Base-by-base conservation (phyloP, 2,113 vertebrate genomes). In the Campylorhamphus procurvoides region DNA sequence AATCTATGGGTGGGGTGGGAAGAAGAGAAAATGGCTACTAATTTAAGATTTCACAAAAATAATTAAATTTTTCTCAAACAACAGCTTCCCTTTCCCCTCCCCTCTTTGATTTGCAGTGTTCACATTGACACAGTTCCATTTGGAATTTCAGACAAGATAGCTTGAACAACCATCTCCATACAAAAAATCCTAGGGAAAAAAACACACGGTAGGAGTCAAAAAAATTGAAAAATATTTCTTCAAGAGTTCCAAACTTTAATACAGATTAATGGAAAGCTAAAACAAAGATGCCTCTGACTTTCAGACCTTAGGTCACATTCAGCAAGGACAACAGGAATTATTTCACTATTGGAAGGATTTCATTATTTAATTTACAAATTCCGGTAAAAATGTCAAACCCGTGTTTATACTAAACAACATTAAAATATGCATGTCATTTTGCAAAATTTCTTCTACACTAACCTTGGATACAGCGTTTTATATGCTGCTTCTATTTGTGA, bases 321-420 rank as follows among this genome's bases (percentile, higher is more conserved):
- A 60, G 22, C 64, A 84, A 73, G 27, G 35, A 66, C 47, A 74
- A 88, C 10, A 52, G 66, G 28, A 85, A 87, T 18, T 44, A 83
- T 83, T 56, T 46, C 18, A 66, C 7, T 49, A 50, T 3, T 66
- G 22, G n/a, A 77, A 91, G 58, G 4, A 22, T 27, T 84, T 74
- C 25, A 58, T 59, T 84, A 87, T 55, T 81, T 71, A 50, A 91
- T 71, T 86, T 71, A 89, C 9, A 71, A 84, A 74, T 63, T 18
- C n/a, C 42, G 67, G 50, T 33, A 28, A 87, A 80, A 84, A n/a
- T 18, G 35, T 52, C 31, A 55, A 46, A 83, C 73, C 10, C 31
- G 9, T 23, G 19, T 60, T 85, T 66, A 68, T 27, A 73, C 15
- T 83, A 49, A 63, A 50, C 85, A 2, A 39, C 23, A 87, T 18